phyloP scores from a whole-genome alignment of 1,140 invertebrate genomes.

The Asbolus verrucosus region DNA sequence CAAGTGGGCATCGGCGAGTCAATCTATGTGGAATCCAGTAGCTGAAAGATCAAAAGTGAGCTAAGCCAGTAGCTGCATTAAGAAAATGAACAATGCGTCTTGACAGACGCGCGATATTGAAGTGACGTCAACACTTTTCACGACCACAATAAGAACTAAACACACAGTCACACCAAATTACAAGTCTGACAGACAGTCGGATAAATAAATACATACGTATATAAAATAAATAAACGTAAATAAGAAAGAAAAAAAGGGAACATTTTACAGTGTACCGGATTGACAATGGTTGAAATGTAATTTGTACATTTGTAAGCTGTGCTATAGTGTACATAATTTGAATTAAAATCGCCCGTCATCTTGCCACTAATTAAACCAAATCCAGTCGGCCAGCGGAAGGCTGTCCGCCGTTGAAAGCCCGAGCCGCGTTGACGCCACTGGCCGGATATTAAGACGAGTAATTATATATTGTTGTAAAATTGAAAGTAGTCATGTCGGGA shows the following conservation, averaged over 20 bases:
- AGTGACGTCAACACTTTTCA: slow-evolving; percentile 51
- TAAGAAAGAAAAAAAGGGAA: slow-evolving; percentile 45
- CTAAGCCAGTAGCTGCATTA: slow-evolving; percentile 50
- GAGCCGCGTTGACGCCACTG: neutral
- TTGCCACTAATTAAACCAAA: slow-evolving; percentile 55
- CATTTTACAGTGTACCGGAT: slow-evolving; percentile 46
- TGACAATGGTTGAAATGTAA: slow-evolving; percentile 55
- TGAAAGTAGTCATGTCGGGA: slow-evolving; percentile 8
- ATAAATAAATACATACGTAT: slow-evolving; percentile 48
- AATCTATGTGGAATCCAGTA: slow-evolving; percentile 45
- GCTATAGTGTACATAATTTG: slow-evolving; percentile 50
- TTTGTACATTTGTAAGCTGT: slow-evolving; percentile 54
- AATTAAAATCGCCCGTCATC: slow-evolving; percentile 55
- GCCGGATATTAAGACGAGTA: slow-evolving; percentile 31
- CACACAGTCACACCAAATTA: slow-evolving; percentile 54
- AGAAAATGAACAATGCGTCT: slow-evolving; percentile 49
- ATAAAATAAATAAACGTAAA: slow-evolving; percentile 42
- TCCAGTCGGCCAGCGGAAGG: slow-evolving; percentile 39
- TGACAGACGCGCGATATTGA: slow-evolving; percentile 51
- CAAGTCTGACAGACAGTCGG: slow-evolving; percentile 49
- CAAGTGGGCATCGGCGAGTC: slow-evolving; percentile 44
- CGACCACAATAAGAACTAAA: slow-evolving; percentile 51
- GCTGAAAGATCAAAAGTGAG: slow-evolving; percentile 42
- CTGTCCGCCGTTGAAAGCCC: neutral
- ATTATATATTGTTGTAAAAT: slow-evolving; percentile 48